Evolutionary conservation across 2,113 vertebrate genomes (phyloP), one percentile per base, ranked within the genome.

Genomic region (Phaetusa simplex): DNA sequence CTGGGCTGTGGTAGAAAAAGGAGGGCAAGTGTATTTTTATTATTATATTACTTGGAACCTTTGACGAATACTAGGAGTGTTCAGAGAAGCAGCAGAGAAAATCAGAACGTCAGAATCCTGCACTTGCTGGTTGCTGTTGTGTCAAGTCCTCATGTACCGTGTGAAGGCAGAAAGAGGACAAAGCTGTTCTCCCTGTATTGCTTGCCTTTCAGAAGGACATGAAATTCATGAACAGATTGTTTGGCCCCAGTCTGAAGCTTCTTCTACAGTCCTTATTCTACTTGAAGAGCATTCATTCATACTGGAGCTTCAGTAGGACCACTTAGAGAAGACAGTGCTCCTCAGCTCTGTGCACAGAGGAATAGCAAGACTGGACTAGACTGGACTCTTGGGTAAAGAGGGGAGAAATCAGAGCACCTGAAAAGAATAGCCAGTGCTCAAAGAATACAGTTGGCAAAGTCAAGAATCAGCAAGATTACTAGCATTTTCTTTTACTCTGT

Each of bases 91-190:
- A 69, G 38, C 22, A 61, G 27, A 67, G 7, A 81, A 83, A 72
- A 80, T 20, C 13, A 8, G 38, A 17, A 32, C 7, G 17, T 21
- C 36, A 20, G 36, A 18, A 23, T 26, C 45, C 38, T 64, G 47
- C 27, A 40, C 32, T 42, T 50, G 67, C 22, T 72, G 45, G 40
- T 9, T 45, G 45, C 53, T 69, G 10, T 27, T 64, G 11, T 17
- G 47, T 0, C 0, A 79, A 55, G 6, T 47, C 45, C 40, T 64
- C 7, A 1, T 9, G 10, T 5, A 23, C 36, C 5, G 0, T 1
- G 0, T 40, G 38, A 36, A 36, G 32, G 27, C 9, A 89, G 26
- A 42, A 45, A 14, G 27, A 69, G 34, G 18, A 50, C 74, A 80
- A 76, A 72, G 18, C 8, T 40, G n/a, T 18, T 32, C 24, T 58